Conservation (phyloP, 53 echinoderm and acorn worm species). For the Antedon mediterranea region DNA sequence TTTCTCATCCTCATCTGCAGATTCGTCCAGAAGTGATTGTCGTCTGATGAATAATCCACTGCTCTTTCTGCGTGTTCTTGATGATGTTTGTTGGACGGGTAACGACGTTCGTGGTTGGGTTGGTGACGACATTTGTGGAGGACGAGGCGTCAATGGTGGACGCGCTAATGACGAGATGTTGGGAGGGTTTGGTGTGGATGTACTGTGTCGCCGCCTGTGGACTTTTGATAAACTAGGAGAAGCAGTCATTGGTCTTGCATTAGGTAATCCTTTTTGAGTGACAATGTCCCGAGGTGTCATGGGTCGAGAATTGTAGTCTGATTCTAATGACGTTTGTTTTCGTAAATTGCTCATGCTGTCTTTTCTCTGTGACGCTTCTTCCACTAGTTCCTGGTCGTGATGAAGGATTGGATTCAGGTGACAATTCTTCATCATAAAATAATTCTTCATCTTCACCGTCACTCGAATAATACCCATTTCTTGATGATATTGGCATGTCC, state of each 20-base stretch:
- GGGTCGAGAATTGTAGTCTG: background rate
- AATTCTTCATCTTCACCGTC: conserved; percentile 1
- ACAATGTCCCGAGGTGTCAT: background rate
- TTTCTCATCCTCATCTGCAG: conserved; percentile 10
- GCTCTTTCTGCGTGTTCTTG: conserved; percentile 42
- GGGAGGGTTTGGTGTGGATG: conserved; percentile 6
- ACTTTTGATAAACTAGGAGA: background rate
- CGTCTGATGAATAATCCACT: conserved; percentile 51
- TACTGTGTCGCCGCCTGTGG: background rate
- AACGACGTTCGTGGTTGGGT: background rate
- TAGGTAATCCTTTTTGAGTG: background rate
- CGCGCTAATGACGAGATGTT: conserved; percentile 3
- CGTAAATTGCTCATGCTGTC: conserved; percentile 30
- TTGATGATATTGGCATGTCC: background rate
- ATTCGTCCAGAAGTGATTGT: conserved; percentile 6
- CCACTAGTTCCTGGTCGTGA: conserved; percentile 11
- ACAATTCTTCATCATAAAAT: background rate
- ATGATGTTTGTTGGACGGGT: too few relatives aligned
- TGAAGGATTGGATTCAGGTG: background rate
- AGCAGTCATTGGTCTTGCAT: background rate
- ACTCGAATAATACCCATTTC: background rate
- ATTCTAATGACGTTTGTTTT: conserved; percentile 2
- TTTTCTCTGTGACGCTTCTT: conserved; percentile 20
- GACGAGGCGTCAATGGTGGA: conserved; percentile 16
- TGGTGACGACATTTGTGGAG: conserved; percentile 16